Base-by-base conservation (phyloP, 2,888 invertebrate genomes). In the Yponomeuta cagnagella region DNA sequence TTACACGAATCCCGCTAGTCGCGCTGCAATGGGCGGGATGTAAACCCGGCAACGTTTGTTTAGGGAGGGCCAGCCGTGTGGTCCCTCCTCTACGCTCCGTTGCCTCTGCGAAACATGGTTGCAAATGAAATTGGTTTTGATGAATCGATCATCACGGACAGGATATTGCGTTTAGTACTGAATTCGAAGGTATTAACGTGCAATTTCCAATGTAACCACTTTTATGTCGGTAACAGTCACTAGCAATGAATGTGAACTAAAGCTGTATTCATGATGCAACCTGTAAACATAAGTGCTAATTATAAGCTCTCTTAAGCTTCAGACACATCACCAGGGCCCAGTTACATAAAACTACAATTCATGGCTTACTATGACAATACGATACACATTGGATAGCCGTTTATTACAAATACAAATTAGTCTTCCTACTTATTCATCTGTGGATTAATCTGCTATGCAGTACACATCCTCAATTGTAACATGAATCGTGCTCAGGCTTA, bases 151-250 rank as follows among this genome's bases (percentile, higher is more conserved):
- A 52, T 52, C 67, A 33, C 48, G 12, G 68, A n/a, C 68, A 69
- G 68, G 70, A 70, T 70, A 37, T 70, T 70, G 70, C 70, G 63
- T 43, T 70, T 63, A 63, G 52, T 10, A 48, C 43, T 52, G 3
- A 30, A 64, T 15, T 58, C 15, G 52, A 12, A 58, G 15, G 52
- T 58, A 58, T 15, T 58, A 58, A 12, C 15, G 52, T 58, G 52
- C 15, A 58, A 58, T 58, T 58, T 58, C 15, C 15, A 58, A 3
- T 15, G 43, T 1, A 58, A 12, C 52, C 15, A 58, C 52, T 15
- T 2, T 3, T 15, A 58, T 58, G 12, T 58, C 12, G 52, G 15
- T 58, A 58, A 58, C 15, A 58, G 52, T 12, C 2, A 15, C 52
- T 1, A 6, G 43, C 43, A 8, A 43, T 9, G 43, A 43, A 9